Evolutionary conservation across 2,797 vertebrate species (phyloP), one percentile per base, ranked within the genome.

Genomic region (Ara ararauna): DNA sequence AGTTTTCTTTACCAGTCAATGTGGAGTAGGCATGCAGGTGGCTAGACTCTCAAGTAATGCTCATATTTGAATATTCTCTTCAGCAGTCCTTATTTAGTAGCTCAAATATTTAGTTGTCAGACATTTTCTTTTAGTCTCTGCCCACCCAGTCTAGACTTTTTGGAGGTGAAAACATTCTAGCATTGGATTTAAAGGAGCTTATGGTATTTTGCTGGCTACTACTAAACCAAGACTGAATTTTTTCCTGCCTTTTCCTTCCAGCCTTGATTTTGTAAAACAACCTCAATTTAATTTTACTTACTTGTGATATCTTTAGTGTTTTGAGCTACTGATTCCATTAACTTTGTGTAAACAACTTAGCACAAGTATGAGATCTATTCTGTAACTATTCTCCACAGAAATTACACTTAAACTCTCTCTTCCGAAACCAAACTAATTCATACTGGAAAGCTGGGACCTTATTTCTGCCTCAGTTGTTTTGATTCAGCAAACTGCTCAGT

Each of bases 391-490:
- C n/a, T 36, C 10, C 10, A 11, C 20, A 66, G 44, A 87, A 79
- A 82, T 82, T 26, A 64, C 42, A 70, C 53, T 78, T 89, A 77
- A 77, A 73, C 13, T 68, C 30, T 42, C 42, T 44, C 30, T 70
- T 91, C 58, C 65, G 58, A 93, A 92, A 73, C 34, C 30, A 84
- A 68, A 72, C 12, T 81, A 79, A 86, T 19, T 51, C 44, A 50
- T 42, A 27, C n/a, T 42, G 58, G 54, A 79, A 92, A 94, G 60
- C 2, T 65, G 30, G 22, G 87, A 83, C 15, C 38, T 89, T 92
- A 70, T 84, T 97, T 96, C 89, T 95, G 54, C 47, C 67, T 40
- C 21, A 36, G 32, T 48, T 91, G 56, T 91, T 92, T 92, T 76
- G 68, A 74, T 82, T 66, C 56, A 79, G 58, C 42, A 88, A 90